Evolutionary conservation across 92 coral and sea anemone genomes (phyloP).

Genomic region (Isaurus tuberculatus): DNA sequence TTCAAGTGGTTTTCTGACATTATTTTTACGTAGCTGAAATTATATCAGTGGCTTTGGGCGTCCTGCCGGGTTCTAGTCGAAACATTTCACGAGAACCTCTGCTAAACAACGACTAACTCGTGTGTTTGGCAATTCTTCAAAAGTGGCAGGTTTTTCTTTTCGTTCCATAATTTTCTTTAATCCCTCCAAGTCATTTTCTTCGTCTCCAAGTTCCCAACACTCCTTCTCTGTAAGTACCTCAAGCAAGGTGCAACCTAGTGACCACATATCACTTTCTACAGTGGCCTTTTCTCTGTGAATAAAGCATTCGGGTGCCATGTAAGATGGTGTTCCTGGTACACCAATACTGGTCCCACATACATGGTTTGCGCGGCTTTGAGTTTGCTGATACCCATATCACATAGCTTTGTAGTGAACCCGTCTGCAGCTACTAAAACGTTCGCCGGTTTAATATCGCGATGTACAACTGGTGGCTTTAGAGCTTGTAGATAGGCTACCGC

Average conservation of each 20-base stretch:
- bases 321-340: slow-evolving; percentile 44
- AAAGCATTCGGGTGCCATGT: slow-evolving; percentile 53
- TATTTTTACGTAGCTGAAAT: slow-evolving; percentile 13
- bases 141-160: neutral
- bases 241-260: slow-evolving; percentile 37
- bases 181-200: neutral
- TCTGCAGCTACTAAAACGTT: slow-evolving; percentile 35
- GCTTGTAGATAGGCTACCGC: slow-evolving; percentile 47
- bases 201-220: slow-evolving; percentile 36
- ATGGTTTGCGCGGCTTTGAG: slow-evolving; percentile 41
- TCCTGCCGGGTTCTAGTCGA: slow-evolving; percentile 33
- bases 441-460: slow-evolving; percentile 47
- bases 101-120: neutral
- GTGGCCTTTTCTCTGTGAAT: slow-evolving; percentile 28
- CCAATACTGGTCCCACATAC: slow-evolving; percentile 28
- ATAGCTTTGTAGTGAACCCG: slow-evolving; percentile 35
- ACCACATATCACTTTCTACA: slow-evolving; percentile 43
- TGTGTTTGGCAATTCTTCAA: neutral
- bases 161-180: slow-evolving; percentile 5
- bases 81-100: slow-evolving; percentile 22
- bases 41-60: slow-evolving; percentile 41
- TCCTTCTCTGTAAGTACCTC: slow-evolving; percentile 43
- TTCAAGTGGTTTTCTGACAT: neutral
- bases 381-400: slow-evolving; percentile 52
- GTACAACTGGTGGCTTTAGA: slow-evolving; percentile 35